Percentiles rank a stretch among this genome's conserved stretches.
Conservation (phyloP, 2,797 vertebrate species). For the Coccyzus lansbergi region DNA sequence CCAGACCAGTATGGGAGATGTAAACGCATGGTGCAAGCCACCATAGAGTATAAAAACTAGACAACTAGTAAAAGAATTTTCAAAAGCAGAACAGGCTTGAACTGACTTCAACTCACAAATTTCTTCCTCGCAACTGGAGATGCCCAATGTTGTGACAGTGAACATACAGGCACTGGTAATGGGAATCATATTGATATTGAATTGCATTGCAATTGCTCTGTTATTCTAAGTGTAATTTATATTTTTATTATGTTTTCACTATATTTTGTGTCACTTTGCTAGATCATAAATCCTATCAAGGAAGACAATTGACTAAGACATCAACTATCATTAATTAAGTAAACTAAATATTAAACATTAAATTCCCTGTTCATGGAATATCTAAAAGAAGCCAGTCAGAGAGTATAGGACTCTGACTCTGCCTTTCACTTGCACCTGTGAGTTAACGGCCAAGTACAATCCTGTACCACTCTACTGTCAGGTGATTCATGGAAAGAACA, state of each 20-base stretch:
- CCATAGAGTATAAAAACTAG: no score
- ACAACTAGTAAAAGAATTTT: no score
- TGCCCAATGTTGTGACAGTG: accelerated
- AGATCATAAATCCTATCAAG: not conserved
- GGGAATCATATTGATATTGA: not conserved
- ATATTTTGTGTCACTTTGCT: not conserved
- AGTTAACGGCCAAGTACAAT: not conserved
- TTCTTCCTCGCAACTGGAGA: not conserved
- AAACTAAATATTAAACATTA: not conserved
- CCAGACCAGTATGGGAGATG: no score
- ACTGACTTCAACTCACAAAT: no score
- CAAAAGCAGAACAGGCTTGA: no score
- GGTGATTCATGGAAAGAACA: not conserved
- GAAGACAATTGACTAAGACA: no score
- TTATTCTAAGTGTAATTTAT: not conserved
- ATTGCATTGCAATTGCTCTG: not conserved
- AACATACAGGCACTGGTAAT: not conserved
- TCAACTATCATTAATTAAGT: not conserved
- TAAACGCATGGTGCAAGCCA: no score
- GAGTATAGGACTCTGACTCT: not conserved
- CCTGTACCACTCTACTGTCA: not conserved
- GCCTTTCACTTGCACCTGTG: not conserved
- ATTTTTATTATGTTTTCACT: not conserved
- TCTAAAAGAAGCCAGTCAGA: not conserved
- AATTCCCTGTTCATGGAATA: not conserved